Conservation (phyloP, 2,888 invertebrate species). For the Caenorhabditis plicata region DNA sequence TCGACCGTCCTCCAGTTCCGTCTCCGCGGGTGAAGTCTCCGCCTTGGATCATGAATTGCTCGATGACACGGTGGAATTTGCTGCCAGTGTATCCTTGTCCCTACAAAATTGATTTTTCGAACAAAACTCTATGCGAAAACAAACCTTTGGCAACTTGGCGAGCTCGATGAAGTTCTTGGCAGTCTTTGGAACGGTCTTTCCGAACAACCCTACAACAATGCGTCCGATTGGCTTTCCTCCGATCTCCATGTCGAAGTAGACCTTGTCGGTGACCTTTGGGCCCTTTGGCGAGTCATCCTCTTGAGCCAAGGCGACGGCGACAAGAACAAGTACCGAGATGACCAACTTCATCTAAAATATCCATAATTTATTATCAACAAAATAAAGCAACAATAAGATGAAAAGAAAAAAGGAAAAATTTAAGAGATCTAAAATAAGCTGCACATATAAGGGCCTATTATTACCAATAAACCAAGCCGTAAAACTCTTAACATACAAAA, state of each 20-base stretch:
- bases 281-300: constrained; percentile 52
- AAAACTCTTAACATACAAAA: too few relatives aligned
- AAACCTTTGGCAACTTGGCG: constrained; percentile 70
- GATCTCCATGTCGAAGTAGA: constrained; percentile 78
- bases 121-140: constrained; percentile 7
- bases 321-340: background rate
- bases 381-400: background rate
- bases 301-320: constrained; percentile 3
- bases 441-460: too few relatives aligned
- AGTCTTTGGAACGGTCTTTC: constrained; percentile 81
- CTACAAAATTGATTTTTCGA: constrained; percentile 4
- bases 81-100: constrained; percentile 75
- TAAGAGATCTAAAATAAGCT: too few relatives aligned
- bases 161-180: constrained; percentile 83
- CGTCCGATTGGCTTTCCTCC: constrained; percentile 77
- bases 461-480: too few relatives aligned
- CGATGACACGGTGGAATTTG: constrained; percentile 81
- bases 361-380: background rate
- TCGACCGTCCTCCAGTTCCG: constrained; percentile 63
- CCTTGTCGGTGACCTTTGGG: constrained; percentile 65
- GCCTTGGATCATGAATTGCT: constrained; percentile 85
- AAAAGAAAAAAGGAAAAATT: too few relatives aligned
- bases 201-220: constrained; percentile 85
- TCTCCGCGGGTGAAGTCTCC: constrained; percentile 66
- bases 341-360: constrained; percentile 1